Evolutionary conservation across 2,888 invertebrate genomes (phyloP).

Genomic region (Cepaea hortensis): DNA sequence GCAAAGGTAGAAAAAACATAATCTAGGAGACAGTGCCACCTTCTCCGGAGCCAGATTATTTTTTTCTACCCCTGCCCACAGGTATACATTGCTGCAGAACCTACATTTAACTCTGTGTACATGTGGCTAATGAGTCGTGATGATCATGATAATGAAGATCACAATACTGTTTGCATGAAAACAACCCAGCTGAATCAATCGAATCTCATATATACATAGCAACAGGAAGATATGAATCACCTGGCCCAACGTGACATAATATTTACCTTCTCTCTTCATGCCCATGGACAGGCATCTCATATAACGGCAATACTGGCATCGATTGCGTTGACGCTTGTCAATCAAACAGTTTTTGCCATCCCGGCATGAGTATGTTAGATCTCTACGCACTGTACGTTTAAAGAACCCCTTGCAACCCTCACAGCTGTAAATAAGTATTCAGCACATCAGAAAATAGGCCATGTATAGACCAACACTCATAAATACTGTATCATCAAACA

Average conservation of each 20-base stretch:
- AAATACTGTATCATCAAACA: no score
- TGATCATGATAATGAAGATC: no score
- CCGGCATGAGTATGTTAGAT: constrained; percentile 95
- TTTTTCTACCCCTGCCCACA: no score
- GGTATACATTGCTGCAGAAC: no score
- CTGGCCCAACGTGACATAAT: neutral
- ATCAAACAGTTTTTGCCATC: constrained; percentile 96
- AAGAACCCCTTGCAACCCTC: constrained; percentile 99
- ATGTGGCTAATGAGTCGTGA: no score
- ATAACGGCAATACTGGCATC: constrained; percentile 98
- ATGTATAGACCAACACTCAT: neutral
- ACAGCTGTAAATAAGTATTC: constrained; percentile 79
- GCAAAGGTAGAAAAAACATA: no score
- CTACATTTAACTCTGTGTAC: no score
- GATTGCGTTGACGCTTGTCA: constrained; percentile 96
- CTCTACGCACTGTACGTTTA: constrained; percentile 97
- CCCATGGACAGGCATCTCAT: constrained; percentile 97
- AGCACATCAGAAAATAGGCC: neutral
- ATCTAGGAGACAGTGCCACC: no score
- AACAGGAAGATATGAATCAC: neutral
- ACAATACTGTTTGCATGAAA: no score
- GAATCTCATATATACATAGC: no score
- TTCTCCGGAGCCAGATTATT: no score
- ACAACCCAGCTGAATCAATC: no score
- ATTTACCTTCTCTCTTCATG: constrained; percentile 91